Evolutionary conservation across 2,888 invertebrate genomes (phyloP).

Genomic region (Eurois occulta): DNA sequence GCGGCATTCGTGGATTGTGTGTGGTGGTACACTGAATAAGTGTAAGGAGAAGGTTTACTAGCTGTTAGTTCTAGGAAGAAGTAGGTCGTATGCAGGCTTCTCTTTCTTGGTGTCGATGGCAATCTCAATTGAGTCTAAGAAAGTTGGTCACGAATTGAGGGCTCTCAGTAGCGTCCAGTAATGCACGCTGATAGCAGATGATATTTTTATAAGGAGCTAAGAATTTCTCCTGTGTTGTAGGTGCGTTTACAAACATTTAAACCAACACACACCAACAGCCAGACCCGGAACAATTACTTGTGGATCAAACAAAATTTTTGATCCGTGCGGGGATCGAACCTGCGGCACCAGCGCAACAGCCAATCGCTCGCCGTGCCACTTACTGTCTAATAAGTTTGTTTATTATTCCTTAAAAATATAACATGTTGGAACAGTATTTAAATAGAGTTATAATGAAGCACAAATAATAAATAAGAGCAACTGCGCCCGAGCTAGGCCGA

Average conservation of each 20-base stretch:
- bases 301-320: not conserved
- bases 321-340: not conserved
- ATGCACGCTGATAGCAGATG: not conserved
- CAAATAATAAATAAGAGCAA: too few relatives aligned
- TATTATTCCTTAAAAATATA: too few relatives aligned
- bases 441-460: too few relatives aligned
- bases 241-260: not conserved
- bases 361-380: too few relatives aligned
- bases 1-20: conserved; percentile 16
- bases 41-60: conserved; percentile 26
- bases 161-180: too few relatives aligned
- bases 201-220: not conserved
- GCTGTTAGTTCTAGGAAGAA: not conserved
- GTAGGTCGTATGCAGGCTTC: not conserved
- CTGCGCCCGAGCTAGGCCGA: too few relatives aligned
- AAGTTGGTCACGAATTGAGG: not conserved
- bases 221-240: not conserved
- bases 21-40: not conserved
- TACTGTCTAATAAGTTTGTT: too few relatives aligned
- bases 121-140: not conserved
- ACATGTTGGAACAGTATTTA: too few relatives aligned
- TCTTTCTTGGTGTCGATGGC: not conserved
- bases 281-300: not conserved
- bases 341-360: not conserved
- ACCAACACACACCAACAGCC: not conserved